Evolutionary conservation across 2,797 vertebrate genomes (phyloP), one percentile per base, ranked within the genome.

Genomic region (Sitta carolinensis): DNA sequence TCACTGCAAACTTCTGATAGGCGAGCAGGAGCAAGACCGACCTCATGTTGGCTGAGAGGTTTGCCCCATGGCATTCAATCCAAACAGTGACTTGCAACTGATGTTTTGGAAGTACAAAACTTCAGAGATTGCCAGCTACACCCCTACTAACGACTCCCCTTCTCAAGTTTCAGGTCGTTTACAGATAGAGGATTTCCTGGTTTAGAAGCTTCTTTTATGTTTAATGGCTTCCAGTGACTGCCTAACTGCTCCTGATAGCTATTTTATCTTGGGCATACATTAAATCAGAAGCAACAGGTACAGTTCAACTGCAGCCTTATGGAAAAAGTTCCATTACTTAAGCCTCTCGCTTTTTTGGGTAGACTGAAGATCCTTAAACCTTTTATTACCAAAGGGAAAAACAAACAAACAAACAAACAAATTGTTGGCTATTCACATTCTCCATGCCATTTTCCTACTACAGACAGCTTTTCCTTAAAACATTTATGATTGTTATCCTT

Each of bases 391-490:
- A 59, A 75, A 51, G 26, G 17, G 43, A 13, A 21, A 13, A 58
- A 62, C 40, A 16, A 21, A 16, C 13, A 16, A 21, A 42, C 10
- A 17, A 18, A 36, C 20, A 11, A 40, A 25, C 27, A 51, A 16
- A 14, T 11, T 11, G 7, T 25, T 67, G 2, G 1, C 25, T 78
- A 66, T 84, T 78, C 43, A 48, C 0, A 0, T 68, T 74, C 45
- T 52, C 14, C 14, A 30, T 8, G 25, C 10, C 62, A 11, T 51
- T 87, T 51, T 78, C 8, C 9, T 29, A 40, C 25, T 63, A 62
- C 19, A 67, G 29, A 76, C 66, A 32, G 32, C 16, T 64, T 67
- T 77, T 59, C 19, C 51, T 73, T 66, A 57, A 74, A 77, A 66
- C 12, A 38, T 21, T 76, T 3, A 25, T 7, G 14, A 73, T 16